Conservation (phyloP, 1,140 invertebrate species). For the Agraylea sexmaculata region DNA sequence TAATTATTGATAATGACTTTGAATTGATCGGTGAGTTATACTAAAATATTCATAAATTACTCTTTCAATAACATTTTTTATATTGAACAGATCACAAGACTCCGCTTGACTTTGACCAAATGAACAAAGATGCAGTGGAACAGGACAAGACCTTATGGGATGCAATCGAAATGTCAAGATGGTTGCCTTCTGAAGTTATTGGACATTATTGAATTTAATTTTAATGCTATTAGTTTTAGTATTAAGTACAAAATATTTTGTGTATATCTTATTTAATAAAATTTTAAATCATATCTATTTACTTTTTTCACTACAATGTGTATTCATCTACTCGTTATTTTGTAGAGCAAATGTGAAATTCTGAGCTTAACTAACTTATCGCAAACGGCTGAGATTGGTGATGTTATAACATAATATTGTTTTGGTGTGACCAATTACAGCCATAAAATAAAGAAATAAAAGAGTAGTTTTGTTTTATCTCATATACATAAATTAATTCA, state of each 20-base stretch:
- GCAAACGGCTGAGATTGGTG: too few species aligned
- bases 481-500: too few species aligned
- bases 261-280: constrained; percentile 5
- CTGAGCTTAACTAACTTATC: too few species aligned
- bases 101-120: constrained; percentile 56
- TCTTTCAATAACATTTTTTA: background rate
- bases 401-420: too few species aligned
- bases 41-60: constrained; percentile 1
- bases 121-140: constrained; percentile 62
- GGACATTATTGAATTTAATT: constrained; percentile 29
- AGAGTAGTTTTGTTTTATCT: too few species aligned
- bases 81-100: constrained; percentile 57
- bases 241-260: background rate
- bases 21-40: constrained; percentile 46
- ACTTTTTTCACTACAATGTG: constrained; percentile 7
- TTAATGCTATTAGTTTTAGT: constrained; percentile 3
- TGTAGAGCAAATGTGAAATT: too few species aligned
- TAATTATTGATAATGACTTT: constrained; percentile 42
- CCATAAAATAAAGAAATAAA: too few species aligned
- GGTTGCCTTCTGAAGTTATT: constrained; percentile 53
- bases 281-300: constrained; percentile 10
- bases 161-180: constrained; percentile 67
- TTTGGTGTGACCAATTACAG: too few species aligned
- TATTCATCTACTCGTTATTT: too few species aligned
- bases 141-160: constrained; percentile 66